Conservation (phyloP, 2,888 invertebrate species). For the Ochlodes sylvanus region DNA sequence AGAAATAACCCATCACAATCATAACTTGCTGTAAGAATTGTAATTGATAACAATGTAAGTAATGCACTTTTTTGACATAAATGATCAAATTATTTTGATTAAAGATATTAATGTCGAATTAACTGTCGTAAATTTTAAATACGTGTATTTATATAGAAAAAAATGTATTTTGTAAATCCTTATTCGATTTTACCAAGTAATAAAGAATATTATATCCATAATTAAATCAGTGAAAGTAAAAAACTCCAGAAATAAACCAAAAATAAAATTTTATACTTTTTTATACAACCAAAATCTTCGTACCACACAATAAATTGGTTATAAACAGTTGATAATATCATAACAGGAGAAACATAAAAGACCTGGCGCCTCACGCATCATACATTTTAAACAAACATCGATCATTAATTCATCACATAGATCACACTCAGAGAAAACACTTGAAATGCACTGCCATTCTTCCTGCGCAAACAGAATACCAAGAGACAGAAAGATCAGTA, state of each 20-base stretch:
- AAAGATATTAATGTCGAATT: no score
- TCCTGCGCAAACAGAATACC: conserved; percentile 48
- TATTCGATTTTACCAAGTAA: no score
- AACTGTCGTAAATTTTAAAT: no score
- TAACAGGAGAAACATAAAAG: conserved; percentile 47
- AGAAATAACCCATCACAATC: no score
- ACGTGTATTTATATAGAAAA: no score
- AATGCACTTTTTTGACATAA: no score
- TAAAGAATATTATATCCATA: not conserved
- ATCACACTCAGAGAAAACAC: conserved; percentile 51
- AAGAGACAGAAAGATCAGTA: conserved; percentile 41
- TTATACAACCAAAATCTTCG: not conserved
- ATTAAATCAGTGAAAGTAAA: not conserved
- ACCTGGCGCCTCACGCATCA: conserved; percentile 49
- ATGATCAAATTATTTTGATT: no score
- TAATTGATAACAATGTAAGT: no score
- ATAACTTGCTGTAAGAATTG: no score
- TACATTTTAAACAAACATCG: conserved; percentile 46
- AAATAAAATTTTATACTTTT: not conserved
- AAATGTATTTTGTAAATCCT: no score
- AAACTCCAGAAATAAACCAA: not conserved
- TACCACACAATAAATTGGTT: not conserved
- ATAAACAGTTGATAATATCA: conserved; percentile 47
- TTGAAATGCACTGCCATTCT: conserved; percentile 50
- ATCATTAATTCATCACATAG: conserved; percentile 54